Percentiles rank a stretch among this genome's conserved stretches.
phyloP scores from a whole-genome alignment of 2,888 invertebrate species.

The Calephelis perditalis region DNA sequence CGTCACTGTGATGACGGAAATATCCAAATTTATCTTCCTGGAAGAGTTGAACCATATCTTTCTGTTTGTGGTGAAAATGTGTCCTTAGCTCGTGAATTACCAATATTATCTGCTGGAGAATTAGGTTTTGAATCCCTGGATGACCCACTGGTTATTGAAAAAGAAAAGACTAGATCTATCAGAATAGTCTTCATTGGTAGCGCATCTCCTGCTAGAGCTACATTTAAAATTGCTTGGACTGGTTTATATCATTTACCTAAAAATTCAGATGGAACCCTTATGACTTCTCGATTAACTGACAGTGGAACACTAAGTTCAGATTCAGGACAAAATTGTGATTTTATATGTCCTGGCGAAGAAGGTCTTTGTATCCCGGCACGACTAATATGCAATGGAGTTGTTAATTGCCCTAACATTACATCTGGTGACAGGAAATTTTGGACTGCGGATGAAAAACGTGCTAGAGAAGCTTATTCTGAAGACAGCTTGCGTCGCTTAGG shows the following conservation, averaged over 20 bases:
- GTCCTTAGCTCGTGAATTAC: slow-evolving; percentile 86
- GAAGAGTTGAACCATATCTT: slow-evolving; percentile 84
- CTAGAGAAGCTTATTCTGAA: slow-evolving; percentile 76
- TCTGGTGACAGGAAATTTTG: slow-evolving; percentile 67
- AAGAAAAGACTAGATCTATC: slow-evolving; percentile 80
- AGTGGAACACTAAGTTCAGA: slow-evolving; percentile 59
- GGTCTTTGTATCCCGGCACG: slow-evolving; percentile 90
- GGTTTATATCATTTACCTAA: slow-evolving; percentile 91
- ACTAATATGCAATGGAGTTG: slow-evolving; percentile 91
- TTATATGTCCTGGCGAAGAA: slow-evolving; percentile 91
- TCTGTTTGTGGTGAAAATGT: slow-evolving; percentile 93
- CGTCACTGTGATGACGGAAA: slow-evolving; percentile 92
- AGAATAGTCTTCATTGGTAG: slow-evolving; percentile 86
- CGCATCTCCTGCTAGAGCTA: slow-evolving; percentile 88
- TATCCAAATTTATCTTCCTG: slow-evolving; percentile 88
- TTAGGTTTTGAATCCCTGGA: slow-evolving; percentile 80
- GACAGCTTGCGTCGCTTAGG: slow-evolving; percentile 80
- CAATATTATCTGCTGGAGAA: slow-evolving; percentile 88
- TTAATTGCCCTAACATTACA: slow-evolving; percentile 90
- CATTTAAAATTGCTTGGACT: slow-evolving; percentile 94
- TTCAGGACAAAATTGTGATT: slow-evolving; percentile 83
- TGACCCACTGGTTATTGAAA: slow-evolving; percentile 76
- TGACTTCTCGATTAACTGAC: slow-evolving; percentile 86
- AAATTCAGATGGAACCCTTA: slow-evolving; percentile 87
- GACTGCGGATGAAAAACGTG: slow-evolving; percentile 68